A percentile compares a stretch with the other conserved stretches of the same genome.
These are phyloP conservation scores for Maconellicoccus hirsutus DNA, from an alignment of 1,140 invertebrate genomes.

Conservation along the genomic window DNA sequence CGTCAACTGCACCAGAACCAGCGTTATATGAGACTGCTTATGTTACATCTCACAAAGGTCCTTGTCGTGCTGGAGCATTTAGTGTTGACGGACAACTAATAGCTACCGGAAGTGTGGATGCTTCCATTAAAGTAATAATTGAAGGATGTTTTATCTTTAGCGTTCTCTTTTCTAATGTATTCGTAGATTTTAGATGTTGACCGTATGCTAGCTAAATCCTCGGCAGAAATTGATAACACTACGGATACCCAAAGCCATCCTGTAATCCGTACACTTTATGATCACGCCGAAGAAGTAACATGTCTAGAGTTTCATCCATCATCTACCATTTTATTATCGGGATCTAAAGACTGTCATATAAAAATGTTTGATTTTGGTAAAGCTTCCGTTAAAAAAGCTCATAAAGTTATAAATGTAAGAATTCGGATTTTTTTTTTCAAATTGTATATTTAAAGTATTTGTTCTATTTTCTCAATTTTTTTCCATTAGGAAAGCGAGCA, in stretches of 20 bases:
- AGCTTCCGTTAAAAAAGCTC: conserved; percentile 94
- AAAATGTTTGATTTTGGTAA: conserved; percentile 98
- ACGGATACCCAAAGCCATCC: conserved; percentile 62
- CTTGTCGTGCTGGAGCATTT: conserved; percentile 89
- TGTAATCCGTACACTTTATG: conserved; percentile 96
- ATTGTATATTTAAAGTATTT: too few relatives aligned
- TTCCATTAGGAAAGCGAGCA: conserved; percentile 73
- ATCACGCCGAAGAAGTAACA: conserved; percentile 95
- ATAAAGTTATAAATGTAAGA: conserved; percentile 73
- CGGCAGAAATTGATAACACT: conserved; percentile 67
- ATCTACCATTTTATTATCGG: conserved; percentile 84
- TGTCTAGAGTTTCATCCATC: conserved; percentile 93
- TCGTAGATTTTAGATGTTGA: conserved; percentile 87
- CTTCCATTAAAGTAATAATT: conserved; percentile 76
- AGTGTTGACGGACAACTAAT: conserved; percentile 87
- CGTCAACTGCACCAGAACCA: conserved; percentile 78
- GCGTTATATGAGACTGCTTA: conserved; percentile 96
- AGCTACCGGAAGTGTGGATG: conserved; percentile 96
- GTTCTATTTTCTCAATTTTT: conserved; percentile 10
- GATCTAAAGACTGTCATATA: conserved; percentile 83
- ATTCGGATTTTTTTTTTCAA: conserved; percentile 12
- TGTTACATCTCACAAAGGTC: conserved; percentile 95
- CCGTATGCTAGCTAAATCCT: conserved; percentile 89
- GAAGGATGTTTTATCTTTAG: not conserved
- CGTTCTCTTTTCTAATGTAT: conserved; percentile 13